phyloP scores from a whole-genome alignment of 2,888 invertebrate species.

The Pyrochroa serraticornis region DNA sequence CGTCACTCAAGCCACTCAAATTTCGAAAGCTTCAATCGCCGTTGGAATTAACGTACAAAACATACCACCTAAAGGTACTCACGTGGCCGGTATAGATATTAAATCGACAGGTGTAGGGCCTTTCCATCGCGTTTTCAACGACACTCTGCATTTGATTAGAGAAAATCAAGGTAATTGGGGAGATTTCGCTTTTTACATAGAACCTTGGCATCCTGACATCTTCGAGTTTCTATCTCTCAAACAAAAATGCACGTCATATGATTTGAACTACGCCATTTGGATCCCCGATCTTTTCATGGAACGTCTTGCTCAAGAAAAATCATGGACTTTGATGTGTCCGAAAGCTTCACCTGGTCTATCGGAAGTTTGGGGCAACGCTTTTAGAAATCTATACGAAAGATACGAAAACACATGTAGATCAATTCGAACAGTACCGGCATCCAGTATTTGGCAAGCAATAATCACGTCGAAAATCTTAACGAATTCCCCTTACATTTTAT shows the following conservation, averaged over 20 bases:
- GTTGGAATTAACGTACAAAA: slow-evolving; percentile 68
- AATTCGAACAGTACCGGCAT: too few species aligned
- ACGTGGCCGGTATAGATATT: slow-evolving; percentile 68
- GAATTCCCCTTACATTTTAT: slow-evolving; percentile 68
- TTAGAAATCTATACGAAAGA: slow-evolving; percentile 63
- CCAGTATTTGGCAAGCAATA: slow-evolving; percentile 51
- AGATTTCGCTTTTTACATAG: slow-evolving; percentile 69
- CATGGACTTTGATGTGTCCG: slow-evolving; percentile 70
- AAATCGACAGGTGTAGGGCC: slow-evolving; percentile 68
- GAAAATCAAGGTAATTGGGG: slow-evolving; percentile 54
- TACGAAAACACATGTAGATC: slow-evolving; percentile 58
- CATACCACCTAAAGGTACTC: slow-evolving; percentile 64
- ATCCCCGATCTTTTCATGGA: slow-evolving; percentile 70
- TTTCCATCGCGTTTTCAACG: slow-evolving; percentile 67
- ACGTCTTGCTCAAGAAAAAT: slow-evolving; percentile 59
- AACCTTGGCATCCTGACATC: slow-evolving; percentile 71
- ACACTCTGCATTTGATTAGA: slow-evolving; percentile 67
- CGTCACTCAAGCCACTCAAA: slow-evolving; percentile 64
- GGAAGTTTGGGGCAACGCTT: slow-evolving; percentile 67
- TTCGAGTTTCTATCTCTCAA: slow-evolving; percentile 66
- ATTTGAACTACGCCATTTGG: slow-evolving; percentile 69
- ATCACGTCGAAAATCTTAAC: slow-evolving; percentile 67
- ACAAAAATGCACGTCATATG: slow-evolving; percentile 65
- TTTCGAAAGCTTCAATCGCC: slow-evolving; percentile 68
- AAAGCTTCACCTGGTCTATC: slow-evolving; percentile 62